Evolutionary conservation across 2,797 vertebrate species (phyloP), one percentile per base, ranked within the genome.

Genomic region (Lagodon rhomboides): DNA sequence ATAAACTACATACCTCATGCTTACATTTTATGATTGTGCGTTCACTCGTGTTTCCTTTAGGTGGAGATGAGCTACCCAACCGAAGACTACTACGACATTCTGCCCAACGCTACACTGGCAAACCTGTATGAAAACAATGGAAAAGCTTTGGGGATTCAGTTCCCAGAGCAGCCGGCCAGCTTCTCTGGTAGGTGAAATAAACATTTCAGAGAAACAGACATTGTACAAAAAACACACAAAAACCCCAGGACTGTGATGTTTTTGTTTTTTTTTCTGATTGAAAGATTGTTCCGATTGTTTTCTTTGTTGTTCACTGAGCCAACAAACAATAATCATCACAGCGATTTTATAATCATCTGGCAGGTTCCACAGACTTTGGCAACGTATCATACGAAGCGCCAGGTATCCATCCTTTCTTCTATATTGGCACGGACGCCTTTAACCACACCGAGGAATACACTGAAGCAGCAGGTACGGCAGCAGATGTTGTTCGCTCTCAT

Each of bases 311-410:
- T 56, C 23, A 63, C 18, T 63, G 9, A 56, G 71, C 69, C 30
- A 49, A 68, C 60, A 73, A 56, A 73, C 54, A 41, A 30, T 76
- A 4, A 1, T 51, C 25, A 55, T 77, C 66, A 70, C 63, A 74
- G 44, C 65, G 73, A 79, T 73, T 86, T 80, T 58, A 0, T 85
- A 53, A 72, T 78, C 23, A 68, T 79, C 65, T 89, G 62, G 60
- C 94, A 98, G 97, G 96, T 79, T 97, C 97, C 74, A 97, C 97
- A 0, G 97, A 98, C 89, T 97, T 98, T 91, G 97, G 97, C 83
- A 97, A 97, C 65, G 94, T 97, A 50, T 96, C 95, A 1, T 96
- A 94, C 92, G 75, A 95, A 46, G 92, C 97, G 68, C 97, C 96
- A 74, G 97, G 96, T 22, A 94, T 98, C 91, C 97, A 97, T 86